These are phyloP conservation scores for Catocala nupta DNA, from an alignment of 2,888 invertebrate species.

Conservation along the genomic window DNA sequence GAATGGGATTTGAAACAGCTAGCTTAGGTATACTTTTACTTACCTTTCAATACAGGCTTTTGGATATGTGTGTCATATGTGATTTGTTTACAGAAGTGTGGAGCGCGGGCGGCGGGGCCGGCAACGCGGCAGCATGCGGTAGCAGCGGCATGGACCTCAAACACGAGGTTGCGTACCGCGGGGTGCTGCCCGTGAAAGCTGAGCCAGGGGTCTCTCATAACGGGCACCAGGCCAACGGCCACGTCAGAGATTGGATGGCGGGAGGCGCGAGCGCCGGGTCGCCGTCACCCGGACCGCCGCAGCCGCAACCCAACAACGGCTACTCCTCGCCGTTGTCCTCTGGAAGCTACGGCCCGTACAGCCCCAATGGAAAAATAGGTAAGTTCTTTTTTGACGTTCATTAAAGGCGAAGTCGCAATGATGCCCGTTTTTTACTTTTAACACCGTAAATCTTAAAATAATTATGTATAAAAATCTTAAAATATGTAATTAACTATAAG, in stretches of 20 bases:
- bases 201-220: conserved; percentile 85
- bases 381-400: conserved; percentile 69
- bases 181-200: conserved; percentile 83
- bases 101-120: conserved; percentile 84
- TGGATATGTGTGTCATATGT: no score
- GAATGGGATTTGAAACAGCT: no score
- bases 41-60: no score
- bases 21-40: no score
- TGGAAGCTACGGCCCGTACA: conserved; percentile 96
- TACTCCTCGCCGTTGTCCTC: conserved; percentile 95
- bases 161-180: conserved; percentile 89
- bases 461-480: no score
- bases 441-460: no score
- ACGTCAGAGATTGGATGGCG: conserved; percentile 85
- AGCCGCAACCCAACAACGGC: conserved; percentile 90
- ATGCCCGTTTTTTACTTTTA: no score
- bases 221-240: conserved; percentile 82
- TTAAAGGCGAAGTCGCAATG: neutral
- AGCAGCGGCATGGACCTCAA: conserved; percentile 89
- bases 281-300: conserved; percentile 90
- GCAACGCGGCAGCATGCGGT: conserved; percentile 86
- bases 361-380: conserved; percentile 96
- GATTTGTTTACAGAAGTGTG: conserved; percentile 77
- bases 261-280: conserved; percentile 86
- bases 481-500: no score